Base-by-base conservation (phyloP, 2,888 invertebrate species). In the Folsomia manolachei region DNA sequence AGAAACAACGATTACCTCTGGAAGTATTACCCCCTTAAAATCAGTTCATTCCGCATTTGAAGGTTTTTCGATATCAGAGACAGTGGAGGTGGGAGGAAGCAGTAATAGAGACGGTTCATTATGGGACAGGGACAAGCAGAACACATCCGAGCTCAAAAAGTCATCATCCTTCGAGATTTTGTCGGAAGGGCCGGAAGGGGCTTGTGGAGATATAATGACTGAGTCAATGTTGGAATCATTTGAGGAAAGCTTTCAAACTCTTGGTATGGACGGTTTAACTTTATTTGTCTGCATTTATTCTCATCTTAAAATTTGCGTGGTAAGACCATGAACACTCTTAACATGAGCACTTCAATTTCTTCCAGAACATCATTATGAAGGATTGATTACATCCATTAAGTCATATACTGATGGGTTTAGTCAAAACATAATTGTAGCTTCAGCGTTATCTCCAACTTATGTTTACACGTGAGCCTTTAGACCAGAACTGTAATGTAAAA, bases 361-460 rank as follows among this genome's bases (percentile, higher is more conserved):
- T n/a, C n/a, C n/a, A n/a, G n/a, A 56, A 56, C 56, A 56, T 56
- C 19, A 73, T 18, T 81, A 74, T 56, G 77, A 77, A 1, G 81
- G 81, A 14, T 63, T 80, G 26, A 80, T 81, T 39, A 81, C 78
- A 19, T 72, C 73, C 4, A 78, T 81, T 26, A 73, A 76, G 53
- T 76, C 77, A 1, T 81, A 77, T 52, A 69, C 73, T 7, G 78
- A 79, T 71, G 79, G 79, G 9, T 78, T 76, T 62, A 75, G 74
- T 14, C 61, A 79, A 19, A 81, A 81, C 60, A 71, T 78, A 9
- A 77, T 80, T 24, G 78, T 81, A 21, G 73, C 80, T 4, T 79
- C 80, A 0, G 74, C 81, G 1, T 65, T 77, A 7, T 79, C 79
- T 9, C 81, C 81, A 4, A 78, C 79, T 51, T 81, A 73, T 65